Evolutionary conservation across 2,113 vertebrate genomes (phyloP), one percentile per base, ranked within the genome.

Genomic region (Tetrao urogallus): DNA sequence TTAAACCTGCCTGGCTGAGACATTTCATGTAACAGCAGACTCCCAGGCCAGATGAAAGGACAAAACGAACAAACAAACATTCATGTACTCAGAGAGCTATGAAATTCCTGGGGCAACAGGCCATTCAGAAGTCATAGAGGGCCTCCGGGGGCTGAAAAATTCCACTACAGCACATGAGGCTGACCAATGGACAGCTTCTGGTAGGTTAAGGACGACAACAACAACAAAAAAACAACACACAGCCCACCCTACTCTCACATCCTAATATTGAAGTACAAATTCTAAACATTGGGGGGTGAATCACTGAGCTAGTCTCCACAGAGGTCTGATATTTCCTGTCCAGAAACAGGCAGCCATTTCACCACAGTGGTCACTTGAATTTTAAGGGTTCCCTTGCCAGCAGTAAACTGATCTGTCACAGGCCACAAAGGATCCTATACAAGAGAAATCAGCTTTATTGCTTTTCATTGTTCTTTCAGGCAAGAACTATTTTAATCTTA

Each of bases 381-480:
- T 94, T 77, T 83, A 81, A 86, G 72, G 21, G 10, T 72, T 82
- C 47, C 61, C 94, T 86, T 0, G 0, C 21, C 67, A 71, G 48
- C 1, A 2, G 60, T 88, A 83, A 90, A 86, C 69, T 40, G 22
- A 86, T 90, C 56, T 91, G 71, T 80, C 64, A 64, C 36, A 86
- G 65, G 57, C 45, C 64, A 89, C 82, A 90, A 77, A 64, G 75
- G 57, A 89, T 77, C 52, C 32, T 15, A 28, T 50, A 72, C 36
- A 90, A 82, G 34, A 88, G 32, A 45, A 94, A 91, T 86, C 47
- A 21, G 27, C 43, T 95, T 93, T 94, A 92, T 83, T 88, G 76
- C 50, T 83, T 86, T 85, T 75, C 64, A 74, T 57, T 81, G 86
- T 88, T 92, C 91, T 92, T 94, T 77, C 73, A 91, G 47, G 69